A percentile compares a stretch with the other conserved stretches of the same genome.
phyloP scores from a whole-genome alignment of 2,888 invertebrate genomes.

The Ephialtes manifestator region DNA sequence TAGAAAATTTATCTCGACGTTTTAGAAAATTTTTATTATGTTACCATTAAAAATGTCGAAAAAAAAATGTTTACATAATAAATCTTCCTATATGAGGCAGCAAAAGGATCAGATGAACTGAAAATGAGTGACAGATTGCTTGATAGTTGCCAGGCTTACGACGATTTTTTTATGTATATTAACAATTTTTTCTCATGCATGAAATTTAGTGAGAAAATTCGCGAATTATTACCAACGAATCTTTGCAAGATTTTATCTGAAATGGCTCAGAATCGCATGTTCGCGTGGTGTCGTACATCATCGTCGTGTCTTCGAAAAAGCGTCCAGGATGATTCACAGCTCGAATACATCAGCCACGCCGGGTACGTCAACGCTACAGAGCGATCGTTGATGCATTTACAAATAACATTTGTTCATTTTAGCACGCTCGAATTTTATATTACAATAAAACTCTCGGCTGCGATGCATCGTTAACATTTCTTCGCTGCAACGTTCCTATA shows the following conservation, averaged over 20 bases:
- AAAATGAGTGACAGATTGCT: too few relatives aligned
- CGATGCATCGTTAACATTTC: conserved; percentile 47
- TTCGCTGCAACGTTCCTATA: neutral
- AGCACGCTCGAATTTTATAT: conserved; percentile 4
- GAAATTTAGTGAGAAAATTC: conserved; percentile 6
- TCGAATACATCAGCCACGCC: neutral
- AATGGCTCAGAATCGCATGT: conserved; percentile 31
- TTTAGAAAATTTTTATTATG: too few relatives aligned
- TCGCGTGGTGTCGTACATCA: conserved; percentile 10
- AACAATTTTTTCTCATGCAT: neutral
- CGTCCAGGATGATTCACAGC: conserved; percentile 26
- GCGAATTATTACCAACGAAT: conserved; percentile 18
- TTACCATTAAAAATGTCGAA: too few relatives aligned
- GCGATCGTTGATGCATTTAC: conserved; percentile 49
- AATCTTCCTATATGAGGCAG: too few relatives aligned
- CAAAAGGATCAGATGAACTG: too few relatives aligned
- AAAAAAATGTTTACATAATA: too few relatives aligned
- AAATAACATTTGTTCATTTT: conserved; percentile 19
- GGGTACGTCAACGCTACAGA: neutral
- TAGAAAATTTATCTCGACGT: too few relatives aligned
- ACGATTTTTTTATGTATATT: neutral
- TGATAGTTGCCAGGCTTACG: too few relatives aligned
- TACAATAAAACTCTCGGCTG: conserved; percentile 39
- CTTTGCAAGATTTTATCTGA: conserved; percentile 27
- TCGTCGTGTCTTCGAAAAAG: conserved; percentile 15